Evolutionary conservation across 2,797 vertebrate species (phyloP).

Genomic region (Heliangelus exortis): DNA sequence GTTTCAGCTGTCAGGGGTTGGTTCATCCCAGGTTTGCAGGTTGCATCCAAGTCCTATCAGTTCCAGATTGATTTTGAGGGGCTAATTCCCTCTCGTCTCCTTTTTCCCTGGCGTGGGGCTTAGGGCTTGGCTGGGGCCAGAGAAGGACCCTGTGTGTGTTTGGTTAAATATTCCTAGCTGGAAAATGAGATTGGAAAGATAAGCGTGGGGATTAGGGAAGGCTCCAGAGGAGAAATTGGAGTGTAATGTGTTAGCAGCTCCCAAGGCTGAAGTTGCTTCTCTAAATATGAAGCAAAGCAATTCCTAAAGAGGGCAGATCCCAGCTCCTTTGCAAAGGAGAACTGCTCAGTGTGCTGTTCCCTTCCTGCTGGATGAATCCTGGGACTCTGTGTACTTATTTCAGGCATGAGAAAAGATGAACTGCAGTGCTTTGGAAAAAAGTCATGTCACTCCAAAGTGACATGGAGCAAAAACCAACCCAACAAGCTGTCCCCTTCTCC

Average conservation of each 20-base stretch:
- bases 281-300: background rate
- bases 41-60: background rate
- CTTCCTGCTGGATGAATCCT: background rate
- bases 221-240: constrained; percentile 39
- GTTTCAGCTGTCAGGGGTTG: constrained; percentile 11
- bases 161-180: background rate
- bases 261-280: background rate
- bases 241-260: constrained; percentile 20
- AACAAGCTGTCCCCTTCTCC: background rate
- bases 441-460: background rate
- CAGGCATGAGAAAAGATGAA: background rate
- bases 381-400: background rate
- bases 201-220: constrained; percentile 25
- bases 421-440: background rate
- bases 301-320: background rate
- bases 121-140: background rate
- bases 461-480: fast-evolving
- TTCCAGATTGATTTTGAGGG: background rate
- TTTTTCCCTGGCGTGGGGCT: constrained; percentile 2
- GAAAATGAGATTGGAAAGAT: constrained; percentile 54
- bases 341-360: background rate
- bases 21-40: background rate
- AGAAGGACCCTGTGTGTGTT: fast-evolving
- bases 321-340: background rate
- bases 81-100: constrained; percentile 31